Base-by-base conservation (phyloP, 2,113 vertebrate species). In the Dicerorhinus sumatrensis region DNA sequence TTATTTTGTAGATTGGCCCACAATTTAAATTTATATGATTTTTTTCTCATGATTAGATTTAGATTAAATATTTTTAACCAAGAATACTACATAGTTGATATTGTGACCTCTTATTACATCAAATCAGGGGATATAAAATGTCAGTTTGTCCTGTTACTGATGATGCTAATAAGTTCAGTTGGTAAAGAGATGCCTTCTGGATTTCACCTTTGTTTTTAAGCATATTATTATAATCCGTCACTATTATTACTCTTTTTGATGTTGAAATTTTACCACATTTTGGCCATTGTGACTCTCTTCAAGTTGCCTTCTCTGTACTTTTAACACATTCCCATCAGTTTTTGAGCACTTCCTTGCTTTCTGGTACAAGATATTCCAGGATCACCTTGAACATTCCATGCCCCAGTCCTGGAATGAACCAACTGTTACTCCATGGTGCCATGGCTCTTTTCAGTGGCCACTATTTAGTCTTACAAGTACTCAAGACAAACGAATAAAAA, bases 191-290 rank as follows among this genome's bases (percentile, higher is more conserved):
- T 65, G n/a, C 27, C 54, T 62, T 72, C 48, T 8, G 8, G 14
- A 58, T 84, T 94, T 91, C n/a, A 84, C 65, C 29, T 73, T 89
- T 87, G 25, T 77, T 85, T 96, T 42, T 87, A 91, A 63, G 36
- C 39, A 73, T 84, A 51, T 46, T 69, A 73, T 91, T 87, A 29
- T 60, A 93, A 67, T 60, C 23, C 5, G 23, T 14, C n/a, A 48
- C 4, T 8, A 67, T 86, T 86, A 31, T 76, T 82, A 11, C 67
- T 79, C 11, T 76, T 94, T 89, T 72, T n/a, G 18, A 20, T 63
- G 16, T 9, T 84, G 62, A 91, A 9, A 76, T 83, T 75, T 96
- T 75, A 56, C 33, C 33, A 31, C 63, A 83, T 67, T 62, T 93
- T 54, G 25, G n/a, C 3, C 23, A 87, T 10, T 72, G 11, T 81